Conservation (phyloP, 2,113 vertebrate species). For the Azemiops feae region DNA sequence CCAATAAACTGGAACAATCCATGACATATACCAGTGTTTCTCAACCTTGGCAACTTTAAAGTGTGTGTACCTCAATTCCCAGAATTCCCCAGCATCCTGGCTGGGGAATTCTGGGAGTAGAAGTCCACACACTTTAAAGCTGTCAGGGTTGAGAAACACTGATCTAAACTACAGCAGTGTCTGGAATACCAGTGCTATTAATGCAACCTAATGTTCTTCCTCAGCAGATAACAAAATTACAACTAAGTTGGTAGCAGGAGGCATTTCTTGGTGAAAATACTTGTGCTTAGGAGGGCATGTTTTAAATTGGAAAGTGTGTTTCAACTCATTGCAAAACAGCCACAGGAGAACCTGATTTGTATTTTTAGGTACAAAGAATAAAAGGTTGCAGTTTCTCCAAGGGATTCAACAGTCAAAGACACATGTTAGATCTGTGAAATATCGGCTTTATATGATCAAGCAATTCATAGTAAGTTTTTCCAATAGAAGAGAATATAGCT, state of each 20-base stretch:
- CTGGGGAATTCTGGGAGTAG: background rate
- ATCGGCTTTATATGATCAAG: background rate
- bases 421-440: background rate
- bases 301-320: background rate
- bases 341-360: background rate
- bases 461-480: background rate
- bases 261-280: background rate
- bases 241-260: background rate
- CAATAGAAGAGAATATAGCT: background rate
- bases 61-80: background rate
- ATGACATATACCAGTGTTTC: background rate
- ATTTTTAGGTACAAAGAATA: background rate
- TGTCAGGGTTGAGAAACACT: background rate
- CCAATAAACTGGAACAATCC: background rate
- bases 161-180: background rate
- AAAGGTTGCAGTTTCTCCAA: background rate
- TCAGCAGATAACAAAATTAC: background rate
- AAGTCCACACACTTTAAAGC: background rate
- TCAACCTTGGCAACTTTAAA: background rate
- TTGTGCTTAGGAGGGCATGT: no score
- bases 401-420: background rate
- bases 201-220: background rate
- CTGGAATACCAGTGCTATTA: background rate
- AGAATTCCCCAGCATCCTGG: background rate
- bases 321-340: background rate